Percentiles rank a stretch among this genome's conserved stretches.
These are phyloP conservation scores for Pomatostomus ruficeps DNA, from an alignment of 2,113 vertebrate genomes.

Conservation along the genomic window DNA sequence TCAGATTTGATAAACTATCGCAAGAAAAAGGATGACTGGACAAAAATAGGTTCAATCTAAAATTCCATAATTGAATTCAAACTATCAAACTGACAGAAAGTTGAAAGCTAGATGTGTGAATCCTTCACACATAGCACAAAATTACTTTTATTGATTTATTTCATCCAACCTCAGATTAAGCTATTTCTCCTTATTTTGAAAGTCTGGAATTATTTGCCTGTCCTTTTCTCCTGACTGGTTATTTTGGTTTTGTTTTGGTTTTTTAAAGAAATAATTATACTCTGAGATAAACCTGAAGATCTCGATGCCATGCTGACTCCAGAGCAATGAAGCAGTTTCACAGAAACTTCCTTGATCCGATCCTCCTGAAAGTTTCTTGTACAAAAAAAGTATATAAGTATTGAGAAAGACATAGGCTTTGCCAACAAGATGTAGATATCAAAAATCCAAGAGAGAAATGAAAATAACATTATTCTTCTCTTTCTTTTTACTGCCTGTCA, in stretches of 20 bases:
- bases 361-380: neutral
- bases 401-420: neutral
- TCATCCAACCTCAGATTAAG: neutral
- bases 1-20: neutral
- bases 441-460: neutral
- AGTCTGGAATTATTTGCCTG: neutral
- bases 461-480: neutral
- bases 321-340: neutral
- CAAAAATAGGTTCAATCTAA: neutral
- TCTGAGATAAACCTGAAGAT: neutral
- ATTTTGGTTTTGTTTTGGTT: neutral
- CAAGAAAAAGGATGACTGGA: neutral
- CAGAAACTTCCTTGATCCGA: neutral
- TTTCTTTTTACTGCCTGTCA: neutral
- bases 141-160: slow-evolving; percentile 46
- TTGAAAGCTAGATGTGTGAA: neutral
- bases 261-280: neutral
- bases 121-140: neutral
- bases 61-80: neutral
- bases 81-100: neutral
- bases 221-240: neutral
- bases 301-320: neutral
- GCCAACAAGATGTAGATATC: neutral
- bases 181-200: neutral
- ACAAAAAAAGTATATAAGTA: neutral